Percentiles rank a stretch among this genome's conserved stretches.
phyloP scores from a whole-genome alignment of 2,888 invertebrate species.

The Catocala fraxini region DNA sequence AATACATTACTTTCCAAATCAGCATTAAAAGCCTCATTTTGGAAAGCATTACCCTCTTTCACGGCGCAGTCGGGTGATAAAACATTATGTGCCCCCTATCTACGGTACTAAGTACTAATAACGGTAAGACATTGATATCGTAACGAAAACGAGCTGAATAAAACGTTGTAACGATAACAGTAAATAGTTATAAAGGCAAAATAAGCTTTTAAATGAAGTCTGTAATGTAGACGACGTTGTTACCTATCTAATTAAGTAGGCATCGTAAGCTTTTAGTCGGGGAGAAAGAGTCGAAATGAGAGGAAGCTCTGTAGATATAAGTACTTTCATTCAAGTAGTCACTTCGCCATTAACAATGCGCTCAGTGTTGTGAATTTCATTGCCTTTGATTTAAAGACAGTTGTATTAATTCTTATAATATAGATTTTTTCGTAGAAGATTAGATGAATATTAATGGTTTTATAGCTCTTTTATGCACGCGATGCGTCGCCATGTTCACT shows the following conservation, averaged over 20 bases:
- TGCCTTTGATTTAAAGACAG: too few relatives aligned
- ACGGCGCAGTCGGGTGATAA: constrained; percentile 23
- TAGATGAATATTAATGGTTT: too few relatives aligned
- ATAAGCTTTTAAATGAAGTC: constrained; percentile 29
- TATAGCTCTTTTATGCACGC: too few relatives aligned
- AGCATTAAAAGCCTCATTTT: constrained; percentile 15
- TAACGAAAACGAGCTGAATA: constrained; percentile 30
- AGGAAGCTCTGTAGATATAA: too few relatives aligned
- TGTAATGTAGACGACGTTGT: constrained; percentile 2
- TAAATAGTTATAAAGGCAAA: constrained; percentile 31
- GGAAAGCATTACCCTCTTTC: constrained; percentile 12
- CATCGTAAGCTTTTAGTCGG: not conserved
- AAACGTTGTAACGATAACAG: constrained; percentile 30
- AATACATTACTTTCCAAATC: constrained; percentile 8
- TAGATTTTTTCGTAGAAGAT: too few relatives aligned
- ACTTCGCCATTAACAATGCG: too few relatives aligned
- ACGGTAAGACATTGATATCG: constrained; percentile 35
- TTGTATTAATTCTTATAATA: too few relatives aligned
- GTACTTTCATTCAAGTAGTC: too few relatives aligned
- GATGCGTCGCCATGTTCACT: too few relatives aligned
- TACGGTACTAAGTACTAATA: constrained; percentile 33
- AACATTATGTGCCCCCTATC: constrained; percentile 41
- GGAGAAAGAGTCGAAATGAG: not conserved
- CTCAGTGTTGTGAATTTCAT: too few relatives aligned
- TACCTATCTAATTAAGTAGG: constrained; percentile 1